These are phyloP conservation scores for Xyrauchen texanus DNA, from an alignment of 2,113 vertebrate species.

Conservation along the genomic window DNA sequence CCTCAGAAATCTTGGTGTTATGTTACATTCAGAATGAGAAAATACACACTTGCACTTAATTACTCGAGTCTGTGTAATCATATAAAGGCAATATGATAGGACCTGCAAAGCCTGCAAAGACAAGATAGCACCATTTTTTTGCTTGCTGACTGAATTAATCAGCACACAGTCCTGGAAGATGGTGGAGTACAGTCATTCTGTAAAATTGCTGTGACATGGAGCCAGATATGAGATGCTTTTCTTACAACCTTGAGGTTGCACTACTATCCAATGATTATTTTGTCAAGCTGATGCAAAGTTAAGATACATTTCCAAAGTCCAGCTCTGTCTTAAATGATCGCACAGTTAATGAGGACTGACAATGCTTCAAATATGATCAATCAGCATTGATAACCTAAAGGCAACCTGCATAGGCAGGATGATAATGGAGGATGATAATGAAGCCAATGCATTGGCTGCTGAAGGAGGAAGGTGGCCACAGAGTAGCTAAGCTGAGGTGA, in stretches of 20 bases:
- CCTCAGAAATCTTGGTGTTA: background rate
- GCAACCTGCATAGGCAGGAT: constrained; percentile 31
- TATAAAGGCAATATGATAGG: constrained; percentile 67
- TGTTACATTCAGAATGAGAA: constrained; percentile 18
- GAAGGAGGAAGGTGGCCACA: background rate
- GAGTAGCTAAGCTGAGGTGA: constrained; percentile 26
- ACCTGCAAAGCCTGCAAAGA: constrained; percentile 60
- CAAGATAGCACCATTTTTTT: constrained; percentile 64
- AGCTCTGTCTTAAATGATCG: constrained; percentile 29
- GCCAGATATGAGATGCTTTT: constrained; percentile 20
- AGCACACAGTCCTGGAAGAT: constrained; percentile 53
- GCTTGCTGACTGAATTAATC: constrained; percentile 64
- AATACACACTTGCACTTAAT: constrained; percentile 72
- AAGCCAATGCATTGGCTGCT: background rate
- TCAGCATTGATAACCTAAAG: constrained; percentile 47
- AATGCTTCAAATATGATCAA: constrained; percentile 45
- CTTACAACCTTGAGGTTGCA: constrained; percentile 25
- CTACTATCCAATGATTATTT: constrained; percentile 31
- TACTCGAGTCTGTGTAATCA: constrained; percentile 75
- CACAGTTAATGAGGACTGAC: constrained; percentile 38
- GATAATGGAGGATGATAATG: constrained; percentile 14
- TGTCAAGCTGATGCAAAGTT: constrained; percentile 26
- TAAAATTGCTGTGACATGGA: constrained; percentile 6
- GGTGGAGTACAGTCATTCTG: constrained; percentile 15
- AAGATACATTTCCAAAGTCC: constrained; percentile 35